These are phyloP conservation scores for Nebria salina DNA, from an alignment of 2,888 invertebrate species.

Conservation along the genomic window DNA sequence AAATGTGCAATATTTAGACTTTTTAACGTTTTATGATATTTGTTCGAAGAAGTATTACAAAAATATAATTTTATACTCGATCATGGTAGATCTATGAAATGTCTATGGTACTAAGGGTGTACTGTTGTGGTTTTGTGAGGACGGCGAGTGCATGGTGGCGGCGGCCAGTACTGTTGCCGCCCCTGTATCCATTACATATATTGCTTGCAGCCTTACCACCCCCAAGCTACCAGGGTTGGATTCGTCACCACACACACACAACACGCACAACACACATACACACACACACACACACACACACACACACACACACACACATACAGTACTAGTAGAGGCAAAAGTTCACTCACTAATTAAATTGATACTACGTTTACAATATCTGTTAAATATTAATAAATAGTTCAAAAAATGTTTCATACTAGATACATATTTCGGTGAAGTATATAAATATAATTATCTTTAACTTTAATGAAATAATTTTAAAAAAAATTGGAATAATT, in stretches of 20 bases:
- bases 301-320: not conserved
- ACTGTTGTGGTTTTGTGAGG: conserved; percentile 9
- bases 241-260: not conserved
- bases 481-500: not conserved
- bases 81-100: not conserved
- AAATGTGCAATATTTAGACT: too few relatives aligned
- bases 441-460: too few relatives aligned
- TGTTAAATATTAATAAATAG: not conserved
- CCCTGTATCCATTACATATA: conserved; percentile 65
- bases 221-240: conserved; percentile 24
- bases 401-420: too few relatives aligned
- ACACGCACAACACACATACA: not conserved
- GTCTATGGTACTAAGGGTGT: not conserved
- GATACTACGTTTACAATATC: not conserved
- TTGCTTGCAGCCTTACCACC: conserved; percentile 61
- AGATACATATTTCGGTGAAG: too few relatives aligned
- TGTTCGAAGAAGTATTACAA: not conserved
- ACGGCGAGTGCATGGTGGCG: conserved; percentile 49
- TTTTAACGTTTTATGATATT: too few relatives aligned
- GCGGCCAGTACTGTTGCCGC: conserved; percentile 55
- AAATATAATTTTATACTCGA: not conserved
- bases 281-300: not conserved
- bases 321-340: not conserved
- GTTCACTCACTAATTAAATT: not conserved
- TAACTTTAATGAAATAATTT: not conserved